These are phyloP conservation scores for Bombyx huttoni DNA, from an alignment of 2,888 invertebrate genomes.

Conservation along the genomic window DNA sequence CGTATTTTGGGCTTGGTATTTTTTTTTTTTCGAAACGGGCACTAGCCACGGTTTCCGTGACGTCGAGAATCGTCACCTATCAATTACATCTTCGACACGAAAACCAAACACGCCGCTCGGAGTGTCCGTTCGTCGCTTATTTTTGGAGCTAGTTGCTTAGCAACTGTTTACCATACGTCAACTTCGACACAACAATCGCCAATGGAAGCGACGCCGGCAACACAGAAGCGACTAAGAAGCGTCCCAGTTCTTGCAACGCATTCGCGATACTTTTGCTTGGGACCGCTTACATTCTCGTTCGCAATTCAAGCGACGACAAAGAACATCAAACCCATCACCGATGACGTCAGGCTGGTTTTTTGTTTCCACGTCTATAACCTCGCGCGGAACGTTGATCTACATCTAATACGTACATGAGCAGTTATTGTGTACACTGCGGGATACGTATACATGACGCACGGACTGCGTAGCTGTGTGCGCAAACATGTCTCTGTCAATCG, in stretches of 20 bases:
- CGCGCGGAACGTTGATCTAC: conserved; percentile 33
- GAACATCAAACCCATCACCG: conserved; percentile 13
- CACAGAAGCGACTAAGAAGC: too few species aligned
- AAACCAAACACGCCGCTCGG: not conserved
- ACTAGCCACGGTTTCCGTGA: not conserved
- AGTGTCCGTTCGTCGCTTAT: too few species aligned
- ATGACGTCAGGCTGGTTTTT: conserved; percentile 11
- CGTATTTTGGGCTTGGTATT: too few species aligned
- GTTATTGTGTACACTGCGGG: conserved; percentile 14
- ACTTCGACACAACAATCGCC: too few species aligned
- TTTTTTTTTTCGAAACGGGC: not conserved
- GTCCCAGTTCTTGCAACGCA: too few species aligned
- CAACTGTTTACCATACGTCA: not conserved
- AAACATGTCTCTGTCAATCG: not conserved
- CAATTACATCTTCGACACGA: not conserved
- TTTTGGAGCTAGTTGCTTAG: conserved; percentile 1
- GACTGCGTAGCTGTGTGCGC: conserved; percentile 8
- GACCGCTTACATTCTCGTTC: too few species aligned
- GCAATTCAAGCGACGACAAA: conserved; percentile 7
- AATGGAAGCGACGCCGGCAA: too few species aligned
- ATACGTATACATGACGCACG: conserved; percentile 21
- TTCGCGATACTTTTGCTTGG: too few species aligned
- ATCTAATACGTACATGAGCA: conserved; percentile 26
- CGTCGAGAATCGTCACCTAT: not conserved
- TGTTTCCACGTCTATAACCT: conserved; percentile 21